Conservation (phyloP, 2,113 vertebrate genomes). For the Labrus mixtus region DNA sequence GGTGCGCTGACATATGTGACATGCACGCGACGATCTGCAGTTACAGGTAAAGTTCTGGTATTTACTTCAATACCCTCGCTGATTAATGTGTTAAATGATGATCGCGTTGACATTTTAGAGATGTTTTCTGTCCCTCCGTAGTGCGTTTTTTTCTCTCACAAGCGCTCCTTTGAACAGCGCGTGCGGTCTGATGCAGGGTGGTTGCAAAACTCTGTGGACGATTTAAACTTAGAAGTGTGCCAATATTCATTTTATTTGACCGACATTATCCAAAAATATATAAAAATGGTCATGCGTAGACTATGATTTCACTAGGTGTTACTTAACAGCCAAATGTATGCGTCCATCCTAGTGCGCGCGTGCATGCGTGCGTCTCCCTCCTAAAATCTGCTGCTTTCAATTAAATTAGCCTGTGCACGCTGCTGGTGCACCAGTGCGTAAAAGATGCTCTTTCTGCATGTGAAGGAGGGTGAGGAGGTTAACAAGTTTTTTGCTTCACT, state of each 20-base stretch:
- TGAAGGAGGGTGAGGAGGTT: constrained; percentile 29
- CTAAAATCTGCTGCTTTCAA: constrained; percentile 37
- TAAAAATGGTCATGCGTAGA: neutral
- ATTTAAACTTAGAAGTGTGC: constrained; percentile 59
- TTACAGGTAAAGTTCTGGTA: constrained; percentile 67
- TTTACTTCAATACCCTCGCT: constrained; percentile 22
- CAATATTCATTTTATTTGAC: neutral
- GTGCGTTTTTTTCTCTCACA: constrained; percentile 5
- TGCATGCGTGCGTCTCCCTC: neutral
- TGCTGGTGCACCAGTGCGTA: constrained; percentile 25
- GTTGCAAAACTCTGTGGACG: neutral
- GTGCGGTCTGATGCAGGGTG: neutral
- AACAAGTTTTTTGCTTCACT: constrained; percentile 38
- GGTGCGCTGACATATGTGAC: constrained; percentile 55
- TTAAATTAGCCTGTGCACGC: constrained; percentile 19
- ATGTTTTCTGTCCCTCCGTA: neutral
- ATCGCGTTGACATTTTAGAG: neutral
- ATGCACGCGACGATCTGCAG: constrained; percentile 37
- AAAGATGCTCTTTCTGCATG: constrained; percentile 2
- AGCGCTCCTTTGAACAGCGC: constrained; percentile 25
- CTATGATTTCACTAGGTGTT: constrained; percentile 7
- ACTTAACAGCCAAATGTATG: constrained; percentile 15
- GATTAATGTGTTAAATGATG: neutral
- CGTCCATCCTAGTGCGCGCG: neutral
- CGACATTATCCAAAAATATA: neutral